Evolutionary conservation across 1,140 invertebrate genomes (phyloP).

Genomic region (Achatina immaculata): DNA sequence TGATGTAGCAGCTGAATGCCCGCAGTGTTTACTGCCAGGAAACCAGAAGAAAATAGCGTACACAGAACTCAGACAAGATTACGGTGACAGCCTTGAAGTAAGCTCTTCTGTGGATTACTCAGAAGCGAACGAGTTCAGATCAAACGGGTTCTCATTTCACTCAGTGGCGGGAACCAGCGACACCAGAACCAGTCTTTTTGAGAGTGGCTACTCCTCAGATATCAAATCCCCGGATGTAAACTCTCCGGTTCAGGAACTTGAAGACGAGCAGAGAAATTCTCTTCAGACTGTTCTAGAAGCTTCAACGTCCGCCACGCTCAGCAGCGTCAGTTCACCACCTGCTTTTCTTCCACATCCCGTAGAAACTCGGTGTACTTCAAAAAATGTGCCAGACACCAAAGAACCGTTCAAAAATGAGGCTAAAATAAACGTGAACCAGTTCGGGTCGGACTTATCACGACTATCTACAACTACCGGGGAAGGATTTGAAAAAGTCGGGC

Average conservation of each 20-base stretch:
- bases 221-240: slow-evolving; percentile 13
- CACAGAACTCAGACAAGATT: not conserved
- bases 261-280: not conserved
- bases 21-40: not conserved
- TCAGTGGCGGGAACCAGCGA: not conserved
- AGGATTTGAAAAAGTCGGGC: not conserved
- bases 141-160: not conserved
- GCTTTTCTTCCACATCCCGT: too few relatives aligned
- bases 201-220: slow-evolving; percentile 33
- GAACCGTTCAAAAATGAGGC: not conserved
- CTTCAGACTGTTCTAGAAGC: not conserved
- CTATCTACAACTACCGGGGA: not conserved
- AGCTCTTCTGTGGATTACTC: not conserved
- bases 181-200: slow-evolving; percentile 21
- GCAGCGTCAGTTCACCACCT: too few relatives aligned
- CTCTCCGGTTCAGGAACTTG: not conserved
- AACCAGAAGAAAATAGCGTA: not conserved
- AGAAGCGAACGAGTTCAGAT: not conserved
- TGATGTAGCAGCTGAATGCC: not conserved
- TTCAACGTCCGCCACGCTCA: too few relatives aligned
- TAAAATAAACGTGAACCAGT: not conserved
- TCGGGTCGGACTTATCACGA: not conserved
- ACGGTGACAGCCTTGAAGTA: not conserved
- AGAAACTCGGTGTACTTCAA: too few relatives aligned
- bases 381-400: too few relatives aligned